Evolutionary conservation across 2,888 invertebrate genomes (phyloP), one percentile per base, ranked within the genome.

Genomic region (Caradrina kadenii): DNA sequence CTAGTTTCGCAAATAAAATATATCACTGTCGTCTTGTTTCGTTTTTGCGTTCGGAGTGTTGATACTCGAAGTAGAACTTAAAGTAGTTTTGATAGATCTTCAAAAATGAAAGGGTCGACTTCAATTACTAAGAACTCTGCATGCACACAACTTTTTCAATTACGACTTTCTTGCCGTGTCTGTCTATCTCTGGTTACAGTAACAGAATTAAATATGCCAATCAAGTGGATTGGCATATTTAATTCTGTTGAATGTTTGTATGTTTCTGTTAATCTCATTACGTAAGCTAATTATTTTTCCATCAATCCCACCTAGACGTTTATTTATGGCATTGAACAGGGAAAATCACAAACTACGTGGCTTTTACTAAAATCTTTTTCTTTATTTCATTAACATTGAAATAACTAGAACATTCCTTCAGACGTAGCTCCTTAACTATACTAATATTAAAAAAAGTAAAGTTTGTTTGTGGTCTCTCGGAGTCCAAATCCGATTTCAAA

Each of bases 171-270:
- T 50, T 22, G 11, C 35, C 11, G 10, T 19, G 7, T 35, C 55
- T 50, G 60, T 74, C 67, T 48, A 53, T 48, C 19, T 11, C n/a
- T 19, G 5, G 4, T 42, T 50, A 21, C 22, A 22, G 11, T n/a
- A n/a, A n/a, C n/a, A n/a, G n/a, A n/a, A n/a, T n/a, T n/a, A n/a
- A n/a, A n/a, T n/a, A n/a, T n/a, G n/a, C n/a, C n/a, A n/a, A n/a
- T n/a, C n/a, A n/a, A n/a, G n/a, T 62, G 49, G 73, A 73, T 68
- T 58, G 61, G 48, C 68, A 74, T 73, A 42, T 74, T 73, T 74
- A 61, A 39, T 6, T 56, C 19, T 26, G 6, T 2, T n/a, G 22
- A 21, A 0, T n/a, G 60, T 73, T 60, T 73, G 35, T 73, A 73
- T 60, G 35, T 42, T 60, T 60, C 15, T 31, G 22, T 50, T 39